Evolutionary conservation across 2,113 vertebrate species (phyloP), one percentile per base, ranked within the genome.

Genomic region (Prietella phreatophila): DNA sequence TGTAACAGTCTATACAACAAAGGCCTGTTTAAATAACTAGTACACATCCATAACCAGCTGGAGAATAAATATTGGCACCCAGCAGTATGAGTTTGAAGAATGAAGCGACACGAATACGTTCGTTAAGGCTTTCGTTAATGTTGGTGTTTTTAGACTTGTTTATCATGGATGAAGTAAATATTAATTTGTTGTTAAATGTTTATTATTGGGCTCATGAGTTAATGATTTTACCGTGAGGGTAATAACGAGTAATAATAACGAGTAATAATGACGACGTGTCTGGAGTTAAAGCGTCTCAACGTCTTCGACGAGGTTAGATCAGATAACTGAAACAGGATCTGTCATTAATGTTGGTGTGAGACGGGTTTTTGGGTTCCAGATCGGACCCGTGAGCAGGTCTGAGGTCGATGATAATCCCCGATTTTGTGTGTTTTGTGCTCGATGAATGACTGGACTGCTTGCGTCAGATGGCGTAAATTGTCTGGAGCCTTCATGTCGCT

Each of bases 401-500:
- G 87, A 90, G 80, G 84, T 88, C 89, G 65, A 61, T 61, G 76
- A 80, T 81, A 53, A 84, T 58, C 82, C 17, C 65, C 53, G 36
- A 27, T 25, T 22, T 47, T 61, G 75, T 33, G n/a, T 50, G 53
- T 73, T 47, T 36, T 61, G 39, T 75, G 63, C 56, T 30, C 30
- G 30, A 39, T 55, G 67, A 84, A 55, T 67, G 88, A 86, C 80
- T 56, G 36, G 82, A 56, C 39, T 47, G 73, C 61, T 83, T 50
- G 84, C 60, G 84, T 86, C 88, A 84, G 73, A 84, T 75, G 87
- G 86, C 55, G 61, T 91, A 88, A 91, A 89, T 87, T 76, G 85
- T 60, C 82, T 87, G 85, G 87, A 88, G 90, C 83, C 87, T 80
- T 90, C 87, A 69, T 88, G 90, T 78, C 56, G 61, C 30, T 36